phyloP scores from a whole-genome alignment of 2,797 vertebrate genomes.

The Coregonus ussuriensis region DNA sequence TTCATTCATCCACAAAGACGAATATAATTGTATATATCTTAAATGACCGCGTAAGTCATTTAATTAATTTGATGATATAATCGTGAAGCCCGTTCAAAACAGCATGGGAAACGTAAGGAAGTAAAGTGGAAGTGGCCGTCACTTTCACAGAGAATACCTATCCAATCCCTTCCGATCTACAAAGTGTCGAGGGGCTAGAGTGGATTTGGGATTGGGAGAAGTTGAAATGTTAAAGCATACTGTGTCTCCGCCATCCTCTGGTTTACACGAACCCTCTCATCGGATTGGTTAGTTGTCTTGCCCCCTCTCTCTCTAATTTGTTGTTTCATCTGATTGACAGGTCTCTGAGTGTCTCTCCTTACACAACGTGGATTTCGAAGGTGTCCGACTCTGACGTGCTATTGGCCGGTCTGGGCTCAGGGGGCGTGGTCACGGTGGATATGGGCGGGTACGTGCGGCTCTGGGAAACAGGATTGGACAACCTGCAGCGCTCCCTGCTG shows the following conservation, averaged over 20 bases:
- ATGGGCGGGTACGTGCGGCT: slow-evolving; percentile 89
- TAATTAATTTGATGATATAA: background rate
- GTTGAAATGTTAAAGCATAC: background rate
- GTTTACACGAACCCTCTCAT: background rate
- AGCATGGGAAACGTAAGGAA: background rate
- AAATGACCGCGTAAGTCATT: background rate
- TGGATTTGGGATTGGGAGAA: background rate
- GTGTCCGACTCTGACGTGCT: slow-evolving; percentile 88
- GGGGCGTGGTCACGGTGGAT: slow-evolving; percentile 88
- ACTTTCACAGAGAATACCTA: background rate
- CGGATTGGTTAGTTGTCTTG: background rate
- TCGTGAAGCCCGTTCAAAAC: background rate
- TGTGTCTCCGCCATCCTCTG: background rate
- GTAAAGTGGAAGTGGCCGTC: too few relatives aligned
- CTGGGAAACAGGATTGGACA: slow-evolving; percentile 92
- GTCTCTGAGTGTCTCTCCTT: slow-evolving; percentile 82
- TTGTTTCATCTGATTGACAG: slow-evolving; percentile 63
- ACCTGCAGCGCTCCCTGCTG: slow-evolving; percentile 86
- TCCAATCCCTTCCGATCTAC: background rate
- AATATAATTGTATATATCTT: background rate
- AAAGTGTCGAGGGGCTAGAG: background rate
- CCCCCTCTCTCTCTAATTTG: background rate
- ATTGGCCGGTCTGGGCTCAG: slow-evolving; percentile 79
- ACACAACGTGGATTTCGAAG: slow-evolving; percentile 89
- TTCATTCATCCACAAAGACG: background rate